A percentile compares a stretch with the other conserved stretches of the same genome.
These are phyloP conservation scores for Sinelater perroti DNA, from an alignment of 2,888 invertebrate species.

Conservation along the genomic window DNA sequence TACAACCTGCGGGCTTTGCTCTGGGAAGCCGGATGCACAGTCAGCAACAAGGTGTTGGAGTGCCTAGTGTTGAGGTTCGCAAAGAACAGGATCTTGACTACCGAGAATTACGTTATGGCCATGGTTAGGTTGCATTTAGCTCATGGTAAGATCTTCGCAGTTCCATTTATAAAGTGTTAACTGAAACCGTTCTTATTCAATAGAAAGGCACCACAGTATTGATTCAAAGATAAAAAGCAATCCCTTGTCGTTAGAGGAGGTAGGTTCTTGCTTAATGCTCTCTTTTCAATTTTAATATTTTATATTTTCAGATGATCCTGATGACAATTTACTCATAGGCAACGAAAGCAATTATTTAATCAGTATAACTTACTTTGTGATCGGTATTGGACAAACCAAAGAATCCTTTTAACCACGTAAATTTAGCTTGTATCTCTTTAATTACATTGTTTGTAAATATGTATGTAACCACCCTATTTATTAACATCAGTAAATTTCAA, in stretches of 20 bases:
- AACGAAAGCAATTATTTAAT: background rate
- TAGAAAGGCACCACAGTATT: slow-evolving; percentile 75
- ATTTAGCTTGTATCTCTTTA: slow-evolving; percentile 7
- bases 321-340: slow-evolving; percentile 69
- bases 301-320: slow-evolving; percentile 65
- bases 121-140: slow-evolving; percentile 71
- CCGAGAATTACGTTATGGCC: slow-evolving; percentile 72
- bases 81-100: slow-evolving; percentile 66
- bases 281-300: slow-evolving; percentile 26
- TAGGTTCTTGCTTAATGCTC: background rate
- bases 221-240: slow-evolving; percentile 77
- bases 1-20: slow-evolving; percentile 71
- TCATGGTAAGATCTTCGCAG: slow-evolving; percentile 63
- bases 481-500: too few relatives aligned
- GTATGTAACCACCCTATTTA: slow-evolving; percentile 9
- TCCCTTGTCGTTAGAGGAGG: slow-evolving; percentile 77
- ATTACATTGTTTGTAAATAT: slow-evolving; percentile 2
- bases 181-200: slow-evolving; percentile 20
- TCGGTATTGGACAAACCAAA: slow-evolving; percentile 30
- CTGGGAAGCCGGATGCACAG: slow-evolving; percentile 75
- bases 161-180: background rate
- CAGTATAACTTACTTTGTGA: slow-evolving; percentile 15
- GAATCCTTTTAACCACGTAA: slow-evolving; percentile 17
- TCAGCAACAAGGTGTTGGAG: slow-evolving; percentile 80
- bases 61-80: slow-evolving; percentile 74